Evolutionary conservation across 2,888 invertebrate genomes (phyloP).

Genomic region (Cheilosia urbana): DNA sequence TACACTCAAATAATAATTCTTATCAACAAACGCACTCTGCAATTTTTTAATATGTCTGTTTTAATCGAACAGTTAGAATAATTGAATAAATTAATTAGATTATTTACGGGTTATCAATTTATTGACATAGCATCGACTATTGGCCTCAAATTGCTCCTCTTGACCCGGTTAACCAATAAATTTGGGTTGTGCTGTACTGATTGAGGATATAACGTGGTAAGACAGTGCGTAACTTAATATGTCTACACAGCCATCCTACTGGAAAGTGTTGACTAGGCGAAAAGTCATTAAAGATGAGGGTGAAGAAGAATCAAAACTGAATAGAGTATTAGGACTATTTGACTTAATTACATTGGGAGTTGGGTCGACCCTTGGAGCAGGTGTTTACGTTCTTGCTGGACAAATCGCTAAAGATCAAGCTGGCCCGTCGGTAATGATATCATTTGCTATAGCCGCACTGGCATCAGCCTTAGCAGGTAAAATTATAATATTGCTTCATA

Average conservation of each 20-base stretch:
- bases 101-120: constrained; percentile 25
- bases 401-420: constrained; percentile 90
- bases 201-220: background rate
- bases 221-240: constrained; percentile 68
- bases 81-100: constrained; percentile 1
- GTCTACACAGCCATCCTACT: constrained; percentile 80
- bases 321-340: constrained; percentile 81
- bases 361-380: constrained; percentile 93
- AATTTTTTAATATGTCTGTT: background rate
- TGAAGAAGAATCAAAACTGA: constrained; percentile 80
- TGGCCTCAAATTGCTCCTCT: background rate
- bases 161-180: constrained; percentile 15
- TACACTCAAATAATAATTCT: background rate
- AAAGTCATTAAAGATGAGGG: constrained; percentile 79
- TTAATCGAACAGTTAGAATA: constrained; percentile 5
- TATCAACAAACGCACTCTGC: constrained; percentile 1
- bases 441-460: constrained; percentile 94
- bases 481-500: background rate
- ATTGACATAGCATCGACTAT: background rate
- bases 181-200: background rate
- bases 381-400: constrained; percentile 94
- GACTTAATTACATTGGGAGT: constrained; percentile 92
- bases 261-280: constrained; percentile 82
- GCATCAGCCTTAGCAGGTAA: constrained; percentile 93
- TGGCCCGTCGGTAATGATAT: constrained; percentile 93